Evolutionary conservation across 2,888 invertebrate species (phyloP), one percentile per base, ranked within the genome.

Genomic region (Agonum fuliginosum): DNA sequence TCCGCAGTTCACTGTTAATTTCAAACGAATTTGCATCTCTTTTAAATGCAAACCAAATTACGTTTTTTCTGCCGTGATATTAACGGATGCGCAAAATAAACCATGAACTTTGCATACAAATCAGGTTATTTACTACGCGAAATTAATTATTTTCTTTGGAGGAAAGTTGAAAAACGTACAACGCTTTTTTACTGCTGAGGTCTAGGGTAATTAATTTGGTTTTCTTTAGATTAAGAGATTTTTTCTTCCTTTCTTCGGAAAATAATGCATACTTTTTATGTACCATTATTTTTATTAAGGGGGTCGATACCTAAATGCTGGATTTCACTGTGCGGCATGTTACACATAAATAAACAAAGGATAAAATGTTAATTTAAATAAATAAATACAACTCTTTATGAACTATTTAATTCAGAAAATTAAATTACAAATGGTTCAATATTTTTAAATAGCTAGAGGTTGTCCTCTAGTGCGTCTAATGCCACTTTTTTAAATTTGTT

Each of bases 31-130:
- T 73, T 73, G 54, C 73, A 73, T 73, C 41, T 73, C 73, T 58
- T 73, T 73, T 54, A 73, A 58, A 73, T 73, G 73, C 73, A 73
- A 73, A 73, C 73, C 58, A 73, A 73, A 73, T 73, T 37, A 41
- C 14, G 20, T 19, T 73, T 73, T 73, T 62, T 22, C 48, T 3
- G 24, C 14, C 41, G 54, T 54, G 54, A 72, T 54, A 72, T 19
- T 72, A 72, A 72, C 54, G 54, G 54, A 20, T 72, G 51, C 71
- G 71, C 17, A 72, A 72, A 34, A 51, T 34, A 48, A 34, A 54
- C 17, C 51, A 30, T 19, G n/a, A 70, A 30, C 54, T 72, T 72
- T 72, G 72, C 72, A 72, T 72, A 72, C 72, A 72, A 72, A 72
- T 72, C 30, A 72, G 34, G 51, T 72, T 72, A 72, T 72, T 72